Conservation (phyloP, 2,113 vertebrate genomes). For the Tragelaphus scriptus region DNA sequence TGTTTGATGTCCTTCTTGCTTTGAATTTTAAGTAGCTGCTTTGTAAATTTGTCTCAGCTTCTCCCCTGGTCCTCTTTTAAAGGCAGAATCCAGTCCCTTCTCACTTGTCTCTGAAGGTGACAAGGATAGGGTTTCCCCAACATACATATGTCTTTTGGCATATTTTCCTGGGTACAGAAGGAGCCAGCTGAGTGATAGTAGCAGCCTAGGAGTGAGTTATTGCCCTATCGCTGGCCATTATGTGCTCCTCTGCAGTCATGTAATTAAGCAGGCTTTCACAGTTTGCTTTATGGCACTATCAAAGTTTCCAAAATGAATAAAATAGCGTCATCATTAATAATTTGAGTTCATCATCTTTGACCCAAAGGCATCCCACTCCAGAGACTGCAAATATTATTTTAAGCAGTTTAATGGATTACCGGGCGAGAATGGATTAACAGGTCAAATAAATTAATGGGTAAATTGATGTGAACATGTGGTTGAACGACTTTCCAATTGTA, state of each 20-base stretch:
- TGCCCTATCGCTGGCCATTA: constrained; percentile 51
- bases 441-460: constrained; percentile 83
- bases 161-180: not conserved
- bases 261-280: constrained; percentile 70
- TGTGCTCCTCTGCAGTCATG: constrained; percentile 64
- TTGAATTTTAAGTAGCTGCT: not conserved
- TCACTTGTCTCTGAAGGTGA: not conserved
- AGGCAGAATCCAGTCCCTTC: not conserved
- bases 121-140: not conserved
- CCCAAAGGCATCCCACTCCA: constrained; percentile 56
- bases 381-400: constrained; percentile 64
- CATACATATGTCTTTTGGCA: not conserved
- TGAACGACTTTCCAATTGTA: constrained; percentile 77
- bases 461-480: constrained; percentile 81
- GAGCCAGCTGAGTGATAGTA: constrained; percentile 23
- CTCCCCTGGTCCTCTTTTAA: not conserved
- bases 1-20: not conserved
- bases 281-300: constrained; percentile 68
- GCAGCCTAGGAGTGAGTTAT: constrained; percentile 58
- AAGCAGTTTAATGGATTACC: constrained; percentile 69
- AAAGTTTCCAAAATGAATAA: constrained; percentile 67
- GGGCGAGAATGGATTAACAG: constrained; percentile 74
- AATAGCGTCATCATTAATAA: constrained; percentile 64
- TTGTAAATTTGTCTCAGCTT: not conserved
- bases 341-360: constrained; percentile 57